Evolutionary conservation across 2,888 invertebrate genomes (phyloP).

Genomic region (Agrotis segetum): DNA sequence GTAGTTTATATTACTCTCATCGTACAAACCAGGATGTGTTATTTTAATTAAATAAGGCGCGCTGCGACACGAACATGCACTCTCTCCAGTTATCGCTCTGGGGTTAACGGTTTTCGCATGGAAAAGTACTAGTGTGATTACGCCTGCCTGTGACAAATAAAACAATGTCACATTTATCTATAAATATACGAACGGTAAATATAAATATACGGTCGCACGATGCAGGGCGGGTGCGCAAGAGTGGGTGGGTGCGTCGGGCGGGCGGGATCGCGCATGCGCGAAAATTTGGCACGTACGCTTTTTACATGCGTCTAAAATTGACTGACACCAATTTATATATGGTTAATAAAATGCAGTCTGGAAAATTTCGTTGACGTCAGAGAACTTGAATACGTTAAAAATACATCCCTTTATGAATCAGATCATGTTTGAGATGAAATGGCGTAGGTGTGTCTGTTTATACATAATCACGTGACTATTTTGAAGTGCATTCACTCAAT

Average conservation of each 20-base stretch:
- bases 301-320: constrained; percentile 79
- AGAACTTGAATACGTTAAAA: constrained; percentile 33
- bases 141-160: constrained; percentile 76
- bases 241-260: constrained; percentile 68
- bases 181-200: no score
- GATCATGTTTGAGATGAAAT: constrained; percentile 18
- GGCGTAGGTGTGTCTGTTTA: constrained; percentile 29
- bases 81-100: constrained; percentile 78
- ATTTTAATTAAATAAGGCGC: constrained; percentile 47
- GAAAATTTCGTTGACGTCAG: constrained; percentile 54
- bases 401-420: constrained; percentile 39
- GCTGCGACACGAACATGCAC: constrained; percentile 62
- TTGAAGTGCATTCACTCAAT: constrained; percentile 27
- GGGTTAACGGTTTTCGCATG: constrained; percentile 87
- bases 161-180: constrained; percentile 87
- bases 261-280: constrained; percentile 67
- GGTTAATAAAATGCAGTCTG: constrained; percentile 62
- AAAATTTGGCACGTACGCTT: constrained; percentile 82
- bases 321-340: constrained; percentile 76
- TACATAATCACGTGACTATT: constrained; percentile 19
- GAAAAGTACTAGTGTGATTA: constrained; percentile 85
- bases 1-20: constrained; percentile 8
- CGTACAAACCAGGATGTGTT: constrained; percentile 41
- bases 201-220: constrained; percentile 75
- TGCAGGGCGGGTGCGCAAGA: constrained; percentile 73